A percentile compares a stretch with the other conserved stretches of the same genome.
phyloP scores from a whole-genome alignment of 2,113 vertebrate genomes.

The Larimichthys polyactis region DNA sequence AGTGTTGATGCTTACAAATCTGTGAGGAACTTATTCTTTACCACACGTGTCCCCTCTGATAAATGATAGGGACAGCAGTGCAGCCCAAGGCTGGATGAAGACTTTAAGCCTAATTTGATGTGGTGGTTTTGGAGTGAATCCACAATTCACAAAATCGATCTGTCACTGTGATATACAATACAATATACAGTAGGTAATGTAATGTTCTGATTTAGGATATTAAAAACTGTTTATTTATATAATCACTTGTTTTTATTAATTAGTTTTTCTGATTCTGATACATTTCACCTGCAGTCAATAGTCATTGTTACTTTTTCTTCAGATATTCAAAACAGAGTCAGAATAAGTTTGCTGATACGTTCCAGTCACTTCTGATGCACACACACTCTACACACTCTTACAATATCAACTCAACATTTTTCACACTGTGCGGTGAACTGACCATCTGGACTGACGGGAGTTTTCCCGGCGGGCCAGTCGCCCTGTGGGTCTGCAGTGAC shows the following conservation, averaged over 20 bases:
- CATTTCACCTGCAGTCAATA: not conserved
- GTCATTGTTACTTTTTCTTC: constrained; percentile 2
- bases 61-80: constrained; percentile 57
- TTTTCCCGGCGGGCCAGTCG: constrained; percentile 34
- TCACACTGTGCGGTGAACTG: constrained; percentile 4
- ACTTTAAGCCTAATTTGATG: constrained; percentile 62
- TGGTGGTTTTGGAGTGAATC: constrained; percentile 34
- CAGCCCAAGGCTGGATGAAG: constrained; percentile 43
- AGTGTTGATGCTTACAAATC: constrained; percentile 66
- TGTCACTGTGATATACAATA: constrained; percentile 26
- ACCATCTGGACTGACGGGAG: constrained; percentile 36
- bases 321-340: not conserved
- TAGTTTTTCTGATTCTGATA: too few species aligned
- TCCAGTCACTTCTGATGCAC: not conserved
- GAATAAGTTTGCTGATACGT: not conserved
- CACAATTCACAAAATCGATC: constrained; percentile 27
- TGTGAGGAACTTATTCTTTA: constrained; percentile 12
- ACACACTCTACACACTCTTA: not conserved
- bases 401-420: constrained; percentile 9
- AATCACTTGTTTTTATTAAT: too few species aligned
- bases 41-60: constrained; percentile 44
- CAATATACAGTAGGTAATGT: not conserved
- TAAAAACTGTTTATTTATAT: not conserved
- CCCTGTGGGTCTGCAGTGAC: not conserved
- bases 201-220: not conserved